Evolutionary conservation across 2,113 vertebrate genomes (phyloP).

Genomic region (Indri indri): DNA sequence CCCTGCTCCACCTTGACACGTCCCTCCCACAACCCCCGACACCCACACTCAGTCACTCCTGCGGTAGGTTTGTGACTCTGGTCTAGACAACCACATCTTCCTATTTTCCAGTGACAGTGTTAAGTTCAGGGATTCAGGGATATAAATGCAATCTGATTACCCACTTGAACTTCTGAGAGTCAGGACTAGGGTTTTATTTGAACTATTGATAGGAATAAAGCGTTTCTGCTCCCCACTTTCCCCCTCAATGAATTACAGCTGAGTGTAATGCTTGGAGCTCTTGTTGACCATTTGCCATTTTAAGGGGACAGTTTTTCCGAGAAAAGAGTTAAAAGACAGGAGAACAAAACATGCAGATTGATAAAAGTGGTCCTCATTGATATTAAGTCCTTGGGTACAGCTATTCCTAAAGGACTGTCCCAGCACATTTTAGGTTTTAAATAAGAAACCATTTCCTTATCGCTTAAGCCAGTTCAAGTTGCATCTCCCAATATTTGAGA

Average conservation of each 20-base stretch:
- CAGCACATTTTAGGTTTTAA: neutral
- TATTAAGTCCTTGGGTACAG: neutral
- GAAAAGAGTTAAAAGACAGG: neutral
- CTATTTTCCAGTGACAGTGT: neutral
- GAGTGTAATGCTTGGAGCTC: neutral
- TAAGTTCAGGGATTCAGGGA: neutral
- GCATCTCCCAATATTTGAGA: neutral
- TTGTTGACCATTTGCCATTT: neutral
- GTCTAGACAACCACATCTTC: neutral
- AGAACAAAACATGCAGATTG: neutral
- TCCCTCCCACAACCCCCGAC: accelerated
- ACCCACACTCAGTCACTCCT: neutral
- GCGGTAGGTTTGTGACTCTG: neutral
- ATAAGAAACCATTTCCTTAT: neutral
- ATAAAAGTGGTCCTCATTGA: neutral
- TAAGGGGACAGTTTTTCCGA: neutral
- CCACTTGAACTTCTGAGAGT: neutral
- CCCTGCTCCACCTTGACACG: too few species aligned
- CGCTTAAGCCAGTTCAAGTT: neutral
- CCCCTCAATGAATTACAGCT: neutral
- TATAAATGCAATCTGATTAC: constrained; percentile 32
- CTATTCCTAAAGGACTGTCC: neutral
- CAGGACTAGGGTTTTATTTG: neutral
- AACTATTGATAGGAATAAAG: neutral
- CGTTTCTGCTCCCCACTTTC: neutral